Percentiles rank a stretch among this genome's conserved stretches.
These are phyloP conservation scores for Hassar affinis DNA, from an alignment of 2,113 vertebrate species.

Conservation along the genomic window DNA sequence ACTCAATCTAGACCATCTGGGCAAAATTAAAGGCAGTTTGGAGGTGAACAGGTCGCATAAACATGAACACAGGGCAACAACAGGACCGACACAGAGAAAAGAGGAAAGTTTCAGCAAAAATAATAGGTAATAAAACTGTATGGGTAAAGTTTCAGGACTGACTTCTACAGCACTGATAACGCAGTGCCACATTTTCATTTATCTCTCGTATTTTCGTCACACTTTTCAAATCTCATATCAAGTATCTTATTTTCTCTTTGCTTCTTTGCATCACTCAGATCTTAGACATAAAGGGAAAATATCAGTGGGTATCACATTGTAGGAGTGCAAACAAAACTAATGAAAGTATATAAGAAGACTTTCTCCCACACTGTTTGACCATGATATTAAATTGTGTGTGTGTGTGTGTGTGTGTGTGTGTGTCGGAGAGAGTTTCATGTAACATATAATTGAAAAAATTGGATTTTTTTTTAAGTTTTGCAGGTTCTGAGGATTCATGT, in stretches of 20 bases:
- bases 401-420: too few relatives aligned
- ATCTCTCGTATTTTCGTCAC: neutral
- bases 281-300: neutral
- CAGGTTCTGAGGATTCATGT: conserved; percentile 14
- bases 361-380: conserved; percentile 20
- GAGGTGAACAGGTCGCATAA: conserved; percentile 5
- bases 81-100: conserved; percentile 3
- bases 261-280: neutral
- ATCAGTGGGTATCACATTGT: neutral
- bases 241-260: neutral
- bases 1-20: conserved; percentile 37
- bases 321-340: conserved; percentile 40
- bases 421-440: conserved; percentile 11
- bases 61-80: neutral
- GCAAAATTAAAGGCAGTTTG: conserved; percentile 29
- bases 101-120: conserved; percentile 10
- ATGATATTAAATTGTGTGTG: conserved; percentile 7
- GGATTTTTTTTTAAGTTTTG: conserved; percentile 14
- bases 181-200: neutral
- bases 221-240: neutral
- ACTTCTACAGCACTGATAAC: neutral
- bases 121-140: neutral
- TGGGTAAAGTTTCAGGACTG: neutral
- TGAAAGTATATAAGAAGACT: conserved; percentile 27
- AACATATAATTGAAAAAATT: conserved; percentile 35